Evolutionary conservation across 2,113 vertebrate genomes (phyloP).

Genomic region (Agapornis roseicollis): DNA sequence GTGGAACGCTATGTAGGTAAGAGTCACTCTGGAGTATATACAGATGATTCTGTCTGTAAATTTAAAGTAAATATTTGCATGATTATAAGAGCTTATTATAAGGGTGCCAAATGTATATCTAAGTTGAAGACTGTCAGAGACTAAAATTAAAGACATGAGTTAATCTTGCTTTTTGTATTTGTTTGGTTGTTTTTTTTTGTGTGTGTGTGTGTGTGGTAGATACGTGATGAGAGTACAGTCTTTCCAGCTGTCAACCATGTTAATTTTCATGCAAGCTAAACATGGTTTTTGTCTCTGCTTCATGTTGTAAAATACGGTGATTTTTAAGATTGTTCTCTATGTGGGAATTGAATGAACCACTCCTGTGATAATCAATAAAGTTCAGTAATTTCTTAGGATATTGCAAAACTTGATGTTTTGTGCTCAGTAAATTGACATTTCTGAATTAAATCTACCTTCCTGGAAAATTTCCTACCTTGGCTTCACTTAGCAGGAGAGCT

Average conservation of each 20-base stretch:
- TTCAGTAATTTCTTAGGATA: not conserved
- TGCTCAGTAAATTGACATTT: not conserved
- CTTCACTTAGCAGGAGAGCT: not conserved
- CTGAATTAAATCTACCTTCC: not conserved
- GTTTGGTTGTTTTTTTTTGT: too few species aligned
- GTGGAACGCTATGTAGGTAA: slow-evolving; percentile 97
- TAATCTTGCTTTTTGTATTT: rapidly evolving
- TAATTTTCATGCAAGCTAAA: not conserved
- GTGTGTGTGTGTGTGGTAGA: not conserved
- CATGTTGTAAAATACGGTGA: not conserved
- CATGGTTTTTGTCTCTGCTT: not conserved
- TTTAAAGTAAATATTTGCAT: not conserved
- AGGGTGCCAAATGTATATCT: not conserved
- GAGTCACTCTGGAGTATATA: slow-evolving; percentile 32
- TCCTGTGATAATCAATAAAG: not conserved
- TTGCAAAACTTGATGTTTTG: not conserved
- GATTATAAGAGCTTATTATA: not conserved
- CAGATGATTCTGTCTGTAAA: not conserved
- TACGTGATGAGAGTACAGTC: not conserved
- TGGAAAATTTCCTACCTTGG: not conserved
- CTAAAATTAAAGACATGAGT: not conserved
- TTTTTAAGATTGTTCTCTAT: not conserved
- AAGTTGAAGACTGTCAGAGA: not conserved
- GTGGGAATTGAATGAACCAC: not conserved
- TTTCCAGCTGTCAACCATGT: not conserved